Base-by-base conservation (phyloP, 1,140 invertebrate species). In the Heliconius congener region DNA sequence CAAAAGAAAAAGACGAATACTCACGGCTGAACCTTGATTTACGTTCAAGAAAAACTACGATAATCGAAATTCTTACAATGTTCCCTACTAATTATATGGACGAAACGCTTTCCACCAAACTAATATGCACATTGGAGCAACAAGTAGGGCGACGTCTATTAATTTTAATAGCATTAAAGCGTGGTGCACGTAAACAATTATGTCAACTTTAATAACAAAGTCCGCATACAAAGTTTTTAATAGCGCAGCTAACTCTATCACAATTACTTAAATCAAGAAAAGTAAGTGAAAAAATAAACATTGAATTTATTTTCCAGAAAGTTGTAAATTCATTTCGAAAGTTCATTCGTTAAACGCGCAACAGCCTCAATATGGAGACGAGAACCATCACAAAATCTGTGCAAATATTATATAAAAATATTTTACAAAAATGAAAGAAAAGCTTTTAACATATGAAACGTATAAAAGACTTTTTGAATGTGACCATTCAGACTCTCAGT, bases 1-100 rank as follows among this genome's bases (percentile, higher is more conserved):
- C 84, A 87, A 89, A 91, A 91, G 86, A 85, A 89, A 88, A 89
- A 88, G 82, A 77, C 80, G 81, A 78, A 71, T 1, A 4, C 23
- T 66, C 23, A 66, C 23, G 11, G n/a, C 11, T 66, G 60, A 30
- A 27, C n/a, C n/a, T 66, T 66, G n/a, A 9, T 66, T 13, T 66
- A 66, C 1, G 3, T 66, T 30, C 9, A 27, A 66, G 23, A 66
- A 30, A 66, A 66, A 30, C 2, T 0, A 66, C 60, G 8, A n/a
- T 66, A 23, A 66, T 66, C 16, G 60, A 9, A 66, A 66, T 27
- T 66, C 60, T 66, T 66, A 66, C 23, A 66, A 66, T 11, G 30
- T 13, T 4, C 8, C 9, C 60, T 13, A 27, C 23, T 66, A 66
- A 66, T 66, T 27, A 66, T 27, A 66, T 5, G n/a, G 23, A 27